Percentiles rank a stretch among this genome's conserved stretches.
Conservation (phyloP, 2,113 vertebrate species). For the Oreocharis arfaki region DNA sequence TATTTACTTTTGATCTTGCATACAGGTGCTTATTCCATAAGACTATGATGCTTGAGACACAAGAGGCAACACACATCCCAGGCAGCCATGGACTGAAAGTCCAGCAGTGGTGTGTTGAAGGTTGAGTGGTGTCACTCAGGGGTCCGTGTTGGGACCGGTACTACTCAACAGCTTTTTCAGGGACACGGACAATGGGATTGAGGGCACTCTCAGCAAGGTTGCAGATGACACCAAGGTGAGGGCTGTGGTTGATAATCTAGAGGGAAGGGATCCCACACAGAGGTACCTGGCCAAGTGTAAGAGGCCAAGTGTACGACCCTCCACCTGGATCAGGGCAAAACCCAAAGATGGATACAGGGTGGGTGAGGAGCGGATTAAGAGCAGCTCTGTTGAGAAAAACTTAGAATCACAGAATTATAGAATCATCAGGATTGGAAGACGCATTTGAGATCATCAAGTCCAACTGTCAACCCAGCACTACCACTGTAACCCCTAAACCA, state of each 20-base stretch:
- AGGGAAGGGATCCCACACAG: background rate
- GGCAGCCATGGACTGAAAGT: background rate
- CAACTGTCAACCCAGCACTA: background rate
- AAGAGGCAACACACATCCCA: background rate
- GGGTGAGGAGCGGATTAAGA: background rate
- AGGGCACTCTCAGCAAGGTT: background rate
- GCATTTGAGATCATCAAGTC: background rate
- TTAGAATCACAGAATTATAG: background rate
- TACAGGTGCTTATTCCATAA: background rate
- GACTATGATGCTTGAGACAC: background rate
- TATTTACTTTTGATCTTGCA: background rate
- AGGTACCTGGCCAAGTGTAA: background rate
- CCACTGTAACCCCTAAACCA: background rate
- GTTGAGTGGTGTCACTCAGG: background rate
- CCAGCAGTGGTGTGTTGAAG: background rate
- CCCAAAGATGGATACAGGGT: background rate
- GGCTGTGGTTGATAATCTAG: background rate
- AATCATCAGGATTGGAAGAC: background rate
- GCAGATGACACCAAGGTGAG: background rate
- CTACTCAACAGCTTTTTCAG: background rate
- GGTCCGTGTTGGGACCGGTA: accelerated
- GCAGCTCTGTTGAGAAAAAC: background rate
- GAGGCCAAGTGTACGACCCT: background rate
- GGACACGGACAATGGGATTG: background rate
- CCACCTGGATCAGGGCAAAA: background rate